Conservation (phyloP, 2,797 vertebrate species). For the Loriculus beryllinus region DNA sequence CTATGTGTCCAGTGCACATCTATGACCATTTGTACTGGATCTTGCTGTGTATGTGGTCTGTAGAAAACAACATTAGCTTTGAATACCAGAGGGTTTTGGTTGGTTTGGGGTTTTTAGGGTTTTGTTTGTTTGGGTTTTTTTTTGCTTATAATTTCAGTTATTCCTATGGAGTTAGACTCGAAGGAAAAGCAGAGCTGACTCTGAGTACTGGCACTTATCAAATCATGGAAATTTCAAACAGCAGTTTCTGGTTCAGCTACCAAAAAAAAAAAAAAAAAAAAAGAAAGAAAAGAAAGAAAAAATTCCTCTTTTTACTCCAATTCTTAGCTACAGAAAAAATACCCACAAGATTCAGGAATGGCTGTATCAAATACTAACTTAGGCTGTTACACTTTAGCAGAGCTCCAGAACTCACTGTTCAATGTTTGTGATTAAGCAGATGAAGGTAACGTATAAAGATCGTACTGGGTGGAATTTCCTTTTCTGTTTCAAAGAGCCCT, state of each 20-base stretch:
- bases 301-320: neutral
- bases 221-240: neutral
- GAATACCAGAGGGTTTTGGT: neutral
- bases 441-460: neutral
- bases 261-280: neutral
- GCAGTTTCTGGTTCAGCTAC: neutral
- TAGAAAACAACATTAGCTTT: neutral
- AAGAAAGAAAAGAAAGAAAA: too few relatives aligned
- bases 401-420: neutral
- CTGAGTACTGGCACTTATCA: neutral
- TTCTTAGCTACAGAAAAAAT: neutral
- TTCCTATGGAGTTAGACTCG: neutral
- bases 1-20: neutral
- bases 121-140: neutral
- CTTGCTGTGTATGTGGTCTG: neutral
- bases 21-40: neutral
- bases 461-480: neutral
- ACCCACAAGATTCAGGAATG: neutral
- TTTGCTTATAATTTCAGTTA: neutral
- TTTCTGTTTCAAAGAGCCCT: neutral
- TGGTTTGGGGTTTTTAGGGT: neutral
- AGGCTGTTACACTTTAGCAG: constrained; percentile 6
- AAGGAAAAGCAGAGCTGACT: neutral
- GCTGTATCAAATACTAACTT: constrained; percentile 8
- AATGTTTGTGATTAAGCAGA: neutral